A percentile compares a stretch with the other conserved stretches of the same genome.
phyloP scores from a whole-genome alignment of 1,140 invertebrate species.

The Parasteatoda tepidariorum region DNA sequence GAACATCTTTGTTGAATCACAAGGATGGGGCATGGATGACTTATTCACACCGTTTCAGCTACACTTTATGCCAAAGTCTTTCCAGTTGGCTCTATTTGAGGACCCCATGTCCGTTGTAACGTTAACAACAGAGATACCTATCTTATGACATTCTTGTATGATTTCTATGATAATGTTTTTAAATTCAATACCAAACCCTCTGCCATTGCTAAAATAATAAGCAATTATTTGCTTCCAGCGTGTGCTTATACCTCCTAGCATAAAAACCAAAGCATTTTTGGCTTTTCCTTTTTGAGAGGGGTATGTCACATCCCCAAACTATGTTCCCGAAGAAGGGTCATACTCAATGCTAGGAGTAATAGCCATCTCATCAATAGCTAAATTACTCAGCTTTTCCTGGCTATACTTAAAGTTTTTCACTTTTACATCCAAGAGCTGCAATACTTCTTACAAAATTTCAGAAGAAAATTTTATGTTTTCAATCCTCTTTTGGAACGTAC shows the following conservation, averaged over 20 bases:
- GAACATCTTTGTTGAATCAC: too few relatives aligned
- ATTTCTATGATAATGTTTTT: background rate
- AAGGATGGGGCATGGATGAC: background rate
- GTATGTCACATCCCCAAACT: slow-evolving; percentile 1
- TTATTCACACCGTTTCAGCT: background rate
- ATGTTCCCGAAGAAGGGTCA: background rate
- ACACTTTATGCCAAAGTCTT: background rate
- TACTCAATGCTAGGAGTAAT: background rate
- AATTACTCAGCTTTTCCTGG: background rate
- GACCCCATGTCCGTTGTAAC: background rate
- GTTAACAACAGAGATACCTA: background rate
- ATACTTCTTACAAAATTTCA: background rate
- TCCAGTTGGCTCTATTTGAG: background rate
- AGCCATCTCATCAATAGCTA: background rate
- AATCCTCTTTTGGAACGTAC: background rate
- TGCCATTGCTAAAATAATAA: background rate
- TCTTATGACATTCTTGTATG: background rate
- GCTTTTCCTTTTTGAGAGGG: background rate
- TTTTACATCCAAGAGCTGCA: too few relatives aligned
- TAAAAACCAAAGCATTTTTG: too few relatives aligned
- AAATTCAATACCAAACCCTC: background rate
- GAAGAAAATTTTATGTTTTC: background rate
- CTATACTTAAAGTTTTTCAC: too few relatives aligned
- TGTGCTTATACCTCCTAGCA: background rate
- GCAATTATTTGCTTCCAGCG: background rate